Base-by-base conservation (phyloP, 2,113 vertebrate genomes). In the Chloroceryle aenea region DNA sequence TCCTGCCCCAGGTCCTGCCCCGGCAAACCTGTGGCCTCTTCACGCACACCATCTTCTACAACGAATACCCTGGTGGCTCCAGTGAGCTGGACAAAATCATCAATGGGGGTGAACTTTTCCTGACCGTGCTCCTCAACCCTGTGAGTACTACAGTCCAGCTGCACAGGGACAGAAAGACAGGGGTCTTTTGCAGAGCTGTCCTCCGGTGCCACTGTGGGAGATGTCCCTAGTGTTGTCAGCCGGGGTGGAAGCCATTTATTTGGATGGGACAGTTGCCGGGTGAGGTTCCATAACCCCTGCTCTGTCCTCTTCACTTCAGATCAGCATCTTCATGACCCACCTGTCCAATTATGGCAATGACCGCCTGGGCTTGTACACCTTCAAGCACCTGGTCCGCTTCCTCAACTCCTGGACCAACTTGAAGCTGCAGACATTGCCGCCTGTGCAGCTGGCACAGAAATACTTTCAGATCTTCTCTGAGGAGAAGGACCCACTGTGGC, bases 281-380 rank as follows among this genome's bases (percentile, higher is more conserved):
- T 67, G 73, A 63, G 43, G 50, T 26, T 74, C 34, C 25, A 9
- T 72, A 52, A 88, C 8, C 22, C 61, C 42, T 62, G 23, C 19
- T 84, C 13, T 16, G 4, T 77, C 43, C 36, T 86, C 17, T 56
- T 2, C 4, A 2, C 66, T 94, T 74, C 97, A 99, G 99, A 99
- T 99, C 92, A 99, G 99, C 96, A 99, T 99, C 96, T 99, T 99
- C 97, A 99, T 99, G 99, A 99, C 99, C 13, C 99, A 99, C 88
- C 97, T 99, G 96, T 99, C 99, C 93, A 99, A 99, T 96, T 99
- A 99, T 0, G 99, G 99, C 45, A 99, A 99, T 0, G 99, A 99
- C 92, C 99, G 99, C 55, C 98, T 99, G 83, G 99, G 99, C 75
- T 97, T 99, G 67, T 99, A 99, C 97, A 99, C 99, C 85, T 99